These are phyloP conservation scores for Gymnobelideus leadbeateri DNA, from an alignment of 2,113 vertebrate genomes.

Conservation along the genomic window DNA sequence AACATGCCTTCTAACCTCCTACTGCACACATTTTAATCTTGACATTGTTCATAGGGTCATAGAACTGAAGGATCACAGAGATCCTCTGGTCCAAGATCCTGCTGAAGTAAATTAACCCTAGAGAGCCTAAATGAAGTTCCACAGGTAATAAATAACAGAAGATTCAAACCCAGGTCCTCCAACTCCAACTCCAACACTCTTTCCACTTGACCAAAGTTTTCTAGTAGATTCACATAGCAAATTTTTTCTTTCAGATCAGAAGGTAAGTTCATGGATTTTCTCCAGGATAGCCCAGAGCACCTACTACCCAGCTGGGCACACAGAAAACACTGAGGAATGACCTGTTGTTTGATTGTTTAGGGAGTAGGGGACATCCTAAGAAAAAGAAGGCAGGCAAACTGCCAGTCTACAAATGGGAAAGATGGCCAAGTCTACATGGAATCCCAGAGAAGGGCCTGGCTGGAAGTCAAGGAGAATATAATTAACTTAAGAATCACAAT, in stretches of 20 bases:
- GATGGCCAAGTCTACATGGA: constrained; percentile 69
- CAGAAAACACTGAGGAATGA: not conserved
- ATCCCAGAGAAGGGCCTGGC: constrained; percentile 72
- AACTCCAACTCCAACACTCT: not conserved
- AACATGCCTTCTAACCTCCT: not conserved
- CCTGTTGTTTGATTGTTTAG: not conserved
- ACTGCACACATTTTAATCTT: not conserved
- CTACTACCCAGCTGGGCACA: not conserved
- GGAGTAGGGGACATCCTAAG: not conserved
- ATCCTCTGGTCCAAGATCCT: not conserved
- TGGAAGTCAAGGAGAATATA: constrained; percentile 75
- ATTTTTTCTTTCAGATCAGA: not conserved
- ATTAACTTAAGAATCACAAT: constrained; percentile 79
- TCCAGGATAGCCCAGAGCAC: not conserved
- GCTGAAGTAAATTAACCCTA: not conserved
- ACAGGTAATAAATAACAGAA: not conserved
- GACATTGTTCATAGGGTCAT: not conserved
- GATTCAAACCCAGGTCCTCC: not conserved
- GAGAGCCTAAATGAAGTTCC: not conserved
- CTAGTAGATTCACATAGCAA: not conserved
- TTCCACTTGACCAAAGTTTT: not conserved
- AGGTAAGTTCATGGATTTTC: not conserved
- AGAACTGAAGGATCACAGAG: not conserved
- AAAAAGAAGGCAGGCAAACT: constrained; percentile 39
- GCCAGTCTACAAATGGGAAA: constrained; percentile 64